Evolutionary conservation across 2,888 invertebrate genomes (phyloP).

Genomic region (Pimpla rufipes): DNA sequence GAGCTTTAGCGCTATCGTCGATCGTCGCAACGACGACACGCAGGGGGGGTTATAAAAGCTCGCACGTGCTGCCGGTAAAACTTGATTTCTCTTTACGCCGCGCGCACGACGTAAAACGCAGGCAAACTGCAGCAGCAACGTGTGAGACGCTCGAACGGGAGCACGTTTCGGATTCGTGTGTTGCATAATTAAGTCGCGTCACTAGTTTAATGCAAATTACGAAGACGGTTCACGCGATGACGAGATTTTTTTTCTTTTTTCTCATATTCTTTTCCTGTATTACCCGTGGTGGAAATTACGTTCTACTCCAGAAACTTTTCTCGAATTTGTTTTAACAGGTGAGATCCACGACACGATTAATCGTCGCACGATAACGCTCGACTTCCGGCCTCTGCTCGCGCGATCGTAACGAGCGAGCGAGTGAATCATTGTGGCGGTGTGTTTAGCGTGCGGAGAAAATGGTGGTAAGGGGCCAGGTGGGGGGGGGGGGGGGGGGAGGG

Average conservation of each 20-base stretch:
- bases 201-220: slow-evolving; percentile 18
- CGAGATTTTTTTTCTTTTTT: slow-evolving; percentile 1
- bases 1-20: not conserved
- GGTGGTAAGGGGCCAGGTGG: no score
- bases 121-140: not conserved
- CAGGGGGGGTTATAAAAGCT: not conserved
- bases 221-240: not conserved
- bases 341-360: slow-evolving; percentile 41
- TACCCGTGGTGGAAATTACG: slow-evolving; percentile 22
- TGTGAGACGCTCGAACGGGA: not conserved
- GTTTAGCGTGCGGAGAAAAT: not conserved
- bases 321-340: slow-evolving; percentile 34
- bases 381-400: slow-evolving; percentile 9
- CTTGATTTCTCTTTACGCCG: not conserved
- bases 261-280: no score
- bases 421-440: not conserved
- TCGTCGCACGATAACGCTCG: slow-evolving; percentile 23
- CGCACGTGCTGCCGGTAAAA: not conserved
- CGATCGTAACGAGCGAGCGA: not conserved
- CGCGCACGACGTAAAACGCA: not conserved
- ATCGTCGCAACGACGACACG: not conserved
- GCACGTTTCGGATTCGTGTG: slow-evolving; percentile 8
- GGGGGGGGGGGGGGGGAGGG: no score
- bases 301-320: slow-evolving; percentile 4
- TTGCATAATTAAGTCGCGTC: slow-evolving; percentile 10